Conservation (phyloP, 2,888 invertebrate genomes). For the Sinhomidia bicolor region DNA sequence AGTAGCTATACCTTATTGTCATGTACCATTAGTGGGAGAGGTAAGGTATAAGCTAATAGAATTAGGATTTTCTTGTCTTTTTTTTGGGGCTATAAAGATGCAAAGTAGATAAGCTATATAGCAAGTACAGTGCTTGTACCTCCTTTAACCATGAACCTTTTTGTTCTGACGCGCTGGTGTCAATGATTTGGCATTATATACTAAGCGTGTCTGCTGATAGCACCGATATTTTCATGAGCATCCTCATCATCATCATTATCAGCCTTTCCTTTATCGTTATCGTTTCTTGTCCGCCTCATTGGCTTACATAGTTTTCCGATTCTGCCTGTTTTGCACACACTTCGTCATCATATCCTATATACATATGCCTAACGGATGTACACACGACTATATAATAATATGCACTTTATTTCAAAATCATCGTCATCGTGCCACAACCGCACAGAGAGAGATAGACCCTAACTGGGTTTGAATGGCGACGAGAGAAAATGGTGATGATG, state of each 20-base stretch:
- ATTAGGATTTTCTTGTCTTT: no score
- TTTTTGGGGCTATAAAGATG: no score
- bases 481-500: neutral
- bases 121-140: no score
- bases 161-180: neutral
- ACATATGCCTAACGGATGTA: neutral
- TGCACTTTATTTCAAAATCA: neutral
- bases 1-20: no score
- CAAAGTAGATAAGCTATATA: no score
- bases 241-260: neutral
- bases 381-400: neutral
- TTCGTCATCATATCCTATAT: neutral
- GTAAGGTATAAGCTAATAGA: no score
- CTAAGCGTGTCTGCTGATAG: neutral
- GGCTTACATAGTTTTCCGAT: neutral
- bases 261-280: neutral
- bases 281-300: conserved; percentile 18
- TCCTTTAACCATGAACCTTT: no score
- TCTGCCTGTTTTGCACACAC: neutral
- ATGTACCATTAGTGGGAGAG: no score
- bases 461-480: neutral
- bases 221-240: neutral
- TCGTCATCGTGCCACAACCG: no score
- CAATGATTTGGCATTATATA: no score
- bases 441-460: neutral